These are phyloP conservation scores for Ginglymostoma cirratum DNA, from an alignment of 2,113 vertebrate genomes.

Conservation along the genomic window DNA sequence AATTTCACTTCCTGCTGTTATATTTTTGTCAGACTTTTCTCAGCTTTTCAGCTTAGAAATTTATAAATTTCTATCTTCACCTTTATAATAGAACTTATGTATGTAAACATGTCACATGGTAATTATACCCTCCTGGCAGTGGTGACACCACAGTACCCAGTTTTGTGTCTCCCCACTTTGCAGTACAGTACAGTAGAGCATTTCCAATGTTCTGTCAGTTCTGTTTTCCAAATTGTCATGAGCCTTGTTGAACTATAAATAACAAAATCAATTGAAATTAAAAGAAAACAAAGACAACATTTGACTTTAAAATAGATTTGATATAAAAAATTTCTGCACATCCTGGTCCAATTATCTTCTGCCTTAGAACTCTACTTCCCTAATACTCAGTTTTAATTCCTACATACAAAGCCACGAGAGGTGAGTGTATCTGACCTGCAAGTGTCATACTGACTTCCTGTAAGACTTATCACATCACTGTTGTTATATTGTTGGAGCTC, in stretches of 20 bases:
- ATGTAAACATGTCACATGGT: background rate
- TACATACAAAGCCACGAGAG: background rate
- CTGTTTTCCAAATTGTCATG: background rate
- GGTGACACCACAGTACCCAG: background rate
- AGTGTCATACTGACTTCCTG: no score
- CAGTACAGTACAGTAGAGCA: background rate
- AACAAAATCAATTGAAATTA: background rate
- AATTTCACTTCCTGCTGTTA: background rate
- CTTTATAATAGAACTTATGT: background rate
- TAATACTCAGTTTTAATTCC: background rate
- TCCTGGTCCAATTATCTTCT: background rate
- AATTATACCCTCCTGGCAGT: background rate
- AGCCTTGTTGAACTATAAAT: background rate
- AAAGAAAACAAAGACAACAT: no score
- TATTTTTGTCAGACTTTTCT: background rate
- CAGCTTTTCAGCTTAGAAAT: background rate
- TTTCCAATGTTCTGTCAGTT: background rate
- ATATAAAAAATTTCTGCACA: background rate
- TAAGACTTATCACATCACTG: no score
- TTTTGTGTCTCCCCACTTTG: background rate
- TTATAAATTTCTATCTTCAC: background rate
- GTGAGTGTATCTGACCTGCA: no score
- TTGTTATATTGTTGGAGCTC: background rate
- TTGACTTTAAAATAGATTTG: background rate
- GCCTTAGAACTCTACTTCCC: background rate